These are phyloP conservation scores for Steatocranus sp. DNA, from an alignment of 2,797 vertebrate genomes.

Conservation along the genomic window DNA sequence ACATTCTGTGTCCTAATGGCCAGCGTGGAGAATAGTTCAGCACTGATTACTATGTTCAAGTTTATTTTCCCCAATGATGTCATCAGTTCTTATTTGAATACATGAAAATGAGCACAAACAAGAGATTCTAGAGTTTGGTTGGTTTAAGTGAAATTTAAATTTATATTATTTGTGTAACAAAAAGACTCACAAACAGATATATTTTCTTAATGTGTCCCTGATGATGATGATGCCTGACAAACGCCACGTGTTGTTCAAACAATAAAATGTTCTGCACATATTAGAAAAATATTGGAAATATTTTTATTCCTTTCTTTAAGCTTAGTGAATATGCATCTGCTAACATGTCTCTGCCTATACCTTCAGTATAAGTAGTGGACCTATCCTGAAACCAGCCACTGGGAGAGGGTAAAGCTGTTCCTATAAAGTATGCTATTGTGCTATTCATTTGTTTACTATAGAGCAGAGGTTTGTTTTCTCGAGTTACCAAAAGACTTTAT, in stretches of 20 bases:
- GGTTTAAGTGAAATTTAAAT: neutral
- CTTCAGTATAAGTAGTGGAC: neutral
- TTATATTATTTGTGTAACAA: neutral
- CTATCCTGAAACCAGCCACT: neutral
- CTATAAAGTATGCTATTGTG: neutral
- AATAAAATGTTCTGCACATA: neutral
- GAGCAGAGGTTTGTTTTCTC: neutral
- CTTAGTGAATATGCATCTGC: neutral
- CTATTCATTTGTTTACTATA: neutral
- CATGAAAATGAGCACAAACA: neutral
- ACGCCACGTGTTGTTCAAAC: neutral
- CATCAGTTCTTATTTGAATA: neutral
- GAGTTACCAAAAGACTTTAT: neutral
- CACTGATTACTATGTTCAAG: neutral
- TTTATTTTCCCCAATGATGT: neutral
- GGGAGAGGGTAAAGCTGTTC: neutral
- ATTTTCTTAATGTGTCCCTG: neutral
- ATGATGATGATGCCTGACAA: neutral
- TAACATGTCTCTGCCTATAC: neutral
- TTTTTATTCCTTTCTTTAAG: neutral
- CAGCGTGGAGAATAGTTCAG: neutral
- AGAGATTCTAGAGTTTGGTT: neutral
- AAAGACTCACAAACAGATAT: neutral
- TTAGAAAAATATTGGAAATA: neutral
- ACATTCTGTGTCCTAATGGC: neutral